Evolutionary conservation across 1,140 invertebrate genomes (phyloP), one percentile per base, ranked within the genome.

Genomic region (Cherax destructor): DNA sequence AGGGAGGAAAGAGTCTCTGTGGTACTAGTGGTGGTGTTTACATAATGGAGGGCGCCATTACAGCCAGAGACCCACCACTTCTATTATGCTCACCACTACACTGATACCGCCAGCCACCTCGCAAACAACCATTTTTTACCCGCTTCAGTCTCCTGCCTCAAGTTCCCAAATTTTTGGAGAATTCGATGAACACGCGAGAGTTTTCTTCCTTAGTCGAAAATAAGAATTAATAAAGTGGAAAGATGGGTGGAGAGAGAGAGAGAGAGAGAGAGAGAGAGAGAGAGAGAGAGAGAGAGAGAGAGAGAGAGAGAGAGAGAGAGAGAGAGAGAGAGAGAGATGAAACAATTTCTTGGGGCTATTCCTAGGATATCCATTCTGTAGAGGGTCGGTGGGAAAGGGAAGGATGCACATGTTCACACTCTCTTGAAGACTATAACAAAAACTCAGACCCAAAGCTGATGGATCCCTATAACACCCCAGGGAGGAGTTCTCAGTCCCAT

Each of bases 1-100:
- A 56, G 52, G 30, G 30, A 41, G 52, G 52, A 21, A 21, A 21
- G 13, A 10, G 69, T 21, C 69, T 24, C 21, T 11, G 5, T 24
- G 69, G 69, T 74, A n/a, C 69, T 21, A 30, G 69, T 11, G 69
- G 21, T 13, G 69, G 21, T 30, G n/a, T 74, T 74, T 74, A 74
- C 69, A 74, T 74, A 74, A 74, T 24, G 69, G 69, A 74, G 13
- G 69, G 69, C 69, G 18, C 69, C 69, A 74, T 74, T 74, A 74
- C 69, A 74, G n/a, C 24, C 69, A 56, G 7, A 69, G 11, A 74
- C 69, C 69, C 69, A 24, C 24, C 69, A 74, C n/a, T 74, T 74
- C 18, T 30, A 24, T 74, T 74, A 74, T 74, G 2, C n/a, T 74
- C 18, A 6, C 69, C 21, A 4, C n/a, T 2, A 74, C 69, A 13